These are phyloP conservation scores for Sander lucioperca DNA, from an alignment of 2,113 vertebrate species.

Conservation along the genomic window DNA sequence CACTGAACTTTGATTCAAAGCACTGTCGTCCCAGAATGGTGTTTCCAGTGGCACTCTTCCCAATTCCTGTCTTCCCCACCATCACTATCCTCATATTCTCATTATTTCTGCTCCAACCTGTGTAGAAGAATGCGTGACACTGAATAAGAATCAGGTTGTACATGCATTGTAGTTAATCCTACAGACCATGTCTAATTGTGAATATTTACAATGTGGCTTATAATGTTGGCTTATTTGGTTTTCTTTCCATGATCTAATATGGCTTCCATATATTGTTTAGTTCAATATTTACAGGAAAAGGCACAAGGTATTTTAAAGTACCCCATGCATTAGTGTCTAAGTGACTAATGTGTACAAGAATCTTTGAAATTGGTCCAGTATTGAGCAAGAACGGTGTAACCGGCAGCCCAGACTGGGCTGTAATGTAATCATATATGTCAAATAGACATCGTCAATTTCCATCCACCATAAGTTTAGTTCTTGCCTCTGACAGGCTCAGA, in stretches of 20 bases:
- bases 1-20: neutral
- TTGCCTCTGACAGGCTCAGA: too few relatives aligned
- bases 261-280: neutral
- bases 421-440: too few relatives aligned
- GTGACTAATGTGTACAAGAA: too few relatives aligned
- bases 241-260: neutral
- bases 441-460: too few relatives aligned
- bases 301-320: neutral
- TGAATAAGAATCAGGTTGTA: neutral
- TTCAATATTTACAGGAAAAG: neutral
- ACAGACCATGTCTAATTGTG: too few relatives aligned
- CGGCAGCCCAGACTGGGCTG: too few relatives aligned
- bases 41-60: conserved; percentile 32
- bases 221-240: neutral
- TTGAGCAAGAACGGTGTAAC: too few relatives aligned
- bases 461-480: too few relatives aligned
- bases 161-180: neutral
- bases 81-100: conserved; percentile 16
- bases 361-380: too few relatives aligned
- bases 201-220: too few relatives aligned
- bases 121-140: neutral
- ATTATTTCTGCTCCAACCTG: neutral
- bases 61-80: conserved; percentile 15
- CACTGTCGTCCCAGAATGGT: neutral
- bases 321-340: neutral